These are phyloP conservation scores for Thamnophis sirtalis DNA, from an alignment of 2,113 vertebrate genomes.

Conservation along the genomic window DNA sequence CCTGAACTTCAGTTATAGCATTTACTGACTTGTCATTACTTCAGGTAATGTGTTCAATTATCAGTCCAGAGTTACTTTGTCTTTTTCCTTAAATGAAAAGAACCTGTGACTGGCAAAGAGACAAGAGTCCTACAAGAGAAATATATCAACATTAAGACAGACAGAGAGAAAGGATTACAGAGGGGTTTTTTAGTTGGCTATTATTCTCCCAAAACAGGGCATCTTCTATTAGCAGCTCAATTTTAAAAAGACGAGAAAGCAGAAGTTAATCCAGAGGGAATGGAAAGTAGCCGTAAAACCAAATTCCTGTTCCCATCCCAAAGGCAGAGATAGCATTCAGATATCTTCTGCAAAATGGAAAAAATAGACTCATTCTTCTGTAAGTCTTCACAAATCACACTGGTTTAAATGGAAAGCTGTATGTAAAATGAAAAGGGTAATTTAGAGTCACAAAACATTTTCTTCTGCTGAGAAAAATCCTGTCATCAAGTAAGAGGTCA, in stretches of 20 bases:
- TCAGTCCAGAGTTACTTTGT: neutral
- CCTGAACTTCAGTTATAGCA: neutral
- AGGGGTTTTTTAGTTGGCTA: neutral
- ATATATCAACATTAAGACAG: neutral
- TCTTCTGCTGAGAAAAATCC: conserved; percentile 24
- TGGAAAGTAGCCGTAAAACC: neutral
- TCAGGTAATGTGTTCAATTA: neutral
- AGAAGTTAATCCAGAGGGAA: neutral
- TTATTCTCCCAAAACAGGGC: neutral
- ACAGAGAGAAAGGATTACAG: neutral
- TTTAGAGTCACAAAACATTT: conserved; percentile 19
- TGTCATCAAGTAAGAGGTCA: conserved; percentile 26
- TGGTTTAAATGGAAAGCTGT: conserved; percentile 14
- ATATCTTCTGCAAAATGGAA: neutral
- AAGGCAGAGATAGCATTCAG: neutral
- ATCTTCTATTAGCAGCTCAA: neutral
- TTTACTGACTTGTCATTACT: neutral
- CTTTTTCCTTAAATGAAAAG: neutral
- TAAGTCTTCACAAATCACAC: neutral
- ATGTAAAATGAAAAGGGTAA: conserved; percentile 21
- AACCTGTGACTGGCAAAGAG: neutral
- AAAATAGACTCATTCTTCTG: conserved; percentile 11
- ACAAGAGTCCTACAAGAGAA: neutral
- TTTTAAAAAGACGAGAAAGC: neutral
- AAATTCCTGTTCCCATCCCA: neutral